Percentiles rank a stretch among this genome's conserved stretches.
Evolutionary conservation across 23 tunicate genomes (phyloP).

Genomic region (Halocynthia aurantium): DNA sequence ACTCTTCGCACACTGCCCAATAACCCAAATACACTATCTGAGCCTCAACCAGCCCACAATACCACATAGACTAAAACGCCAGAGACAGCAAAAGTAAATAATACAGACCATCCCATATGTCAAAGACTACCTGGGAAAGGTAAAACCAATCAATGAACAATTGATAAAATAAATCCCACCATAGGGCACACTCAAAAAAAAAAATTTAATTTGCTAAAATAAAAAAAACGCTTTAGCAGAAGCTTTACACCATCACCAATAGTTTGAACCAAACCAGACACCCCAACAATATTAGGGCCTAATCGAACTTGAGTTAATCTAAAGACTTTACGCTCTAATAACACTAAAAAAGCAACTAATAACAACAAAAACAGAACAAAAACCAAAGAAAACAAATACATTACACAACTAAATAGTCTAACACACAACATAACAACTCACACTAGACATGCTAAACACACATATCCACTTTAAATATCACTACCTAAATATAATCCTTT

Average conservation of each 20-base stretch:
- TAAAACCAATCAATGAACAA: constrained; percentile 2
- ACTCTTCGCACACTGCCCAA: constrained; percentile 17
- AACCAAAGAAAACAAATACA: neutral
- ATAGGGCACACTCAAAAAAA: neutral
- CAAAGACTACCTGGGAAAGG: neutral
- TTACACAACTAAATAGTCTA: neutral
- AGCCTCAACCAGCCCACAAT: constrained; percentile 22
- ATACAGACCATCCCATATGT: neutral
- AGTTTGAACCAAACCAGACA: neutral
- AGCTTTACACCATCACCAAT: constrained; percentile 16
- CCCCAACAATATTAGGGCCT: constrained; percentile 10
- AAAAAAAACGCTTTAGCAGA: neutral
- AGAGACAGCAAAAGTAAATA: neutral
- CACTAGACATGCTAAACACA: neutral
- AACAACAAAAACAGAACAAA: constrained; percentile 1
- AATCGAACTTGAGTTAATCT: constrained; percentile 9
- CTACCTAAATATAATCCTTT: constrained; percentile 4
- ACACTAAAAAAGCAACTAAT: constrained; percentile 15
- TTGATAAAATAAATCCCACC: neutral
- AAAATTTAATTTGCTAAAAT: neutral
- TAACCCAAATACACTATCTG: constrained; percentile 13
- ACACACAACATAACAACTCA: neutral
- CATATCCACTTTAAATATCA: neutral
- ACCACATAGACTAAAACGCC: neutral
- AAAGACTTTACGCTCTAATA: constrained; percentile 19